Evolutionary conservation across 2,797 vertebrate species (phyloP).

Genomic region (Sphenodon punctatus): DNA sequence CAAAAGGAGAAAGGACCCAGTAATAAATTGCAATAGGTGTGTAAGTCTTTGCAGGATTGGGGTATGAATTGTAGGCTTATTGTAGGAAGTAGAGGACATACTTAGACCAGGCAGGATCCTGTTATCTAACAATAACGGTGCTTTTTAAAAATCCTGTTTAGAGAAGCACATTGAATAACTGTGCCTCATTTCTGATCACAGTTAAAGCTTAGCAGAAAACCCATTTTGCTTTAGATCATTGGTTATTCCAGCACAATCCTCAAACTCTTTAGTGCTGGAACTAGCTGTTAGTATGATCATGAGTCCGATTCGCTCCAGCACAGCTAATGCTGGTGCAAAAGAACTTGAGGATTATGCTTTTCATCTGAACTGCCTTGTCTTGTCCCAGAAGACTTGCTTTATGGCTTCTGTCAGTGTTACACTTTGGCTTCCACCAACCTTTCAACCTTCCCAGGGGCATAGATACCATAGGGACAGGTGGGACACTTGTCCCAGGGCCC

Average conservation of each 20-base stretch:
- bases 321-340: too few relatives aligned
- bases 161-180: too few relatives aligned
- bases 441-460: neutral
- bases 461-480: too few relatives aligned
- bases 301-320: too few relatives aligned
- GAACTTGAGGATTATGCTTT: too few relatives aligned
- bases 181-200: neutral
- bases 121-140: neutral
- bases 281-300: too few relatives aligned
- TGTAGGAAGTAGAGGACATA: neutral
- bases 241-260: too few relatives aligned
- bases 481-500: too few relatives aligned
- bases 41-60: neutral
- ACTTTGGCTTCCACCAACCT: neutral
- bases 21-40: too few relatives aligned
- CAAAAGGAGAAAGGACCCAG: too few relatives aligned
- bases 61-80: neutral
- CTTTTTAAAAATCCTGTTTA: neutral
- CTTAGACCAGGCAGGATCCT: neutral
- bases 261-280: too few relatives aligned
- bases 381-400: neutral
- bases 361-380: neutral
- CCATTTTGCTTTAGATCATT: neutral
- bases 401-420: neutral
- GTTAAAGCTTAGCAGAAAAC: neutral